Evolutionary conservation across 2,888 invertebrate species (phyloP).

Genomic region (Chymomyza amoena): DNA sequence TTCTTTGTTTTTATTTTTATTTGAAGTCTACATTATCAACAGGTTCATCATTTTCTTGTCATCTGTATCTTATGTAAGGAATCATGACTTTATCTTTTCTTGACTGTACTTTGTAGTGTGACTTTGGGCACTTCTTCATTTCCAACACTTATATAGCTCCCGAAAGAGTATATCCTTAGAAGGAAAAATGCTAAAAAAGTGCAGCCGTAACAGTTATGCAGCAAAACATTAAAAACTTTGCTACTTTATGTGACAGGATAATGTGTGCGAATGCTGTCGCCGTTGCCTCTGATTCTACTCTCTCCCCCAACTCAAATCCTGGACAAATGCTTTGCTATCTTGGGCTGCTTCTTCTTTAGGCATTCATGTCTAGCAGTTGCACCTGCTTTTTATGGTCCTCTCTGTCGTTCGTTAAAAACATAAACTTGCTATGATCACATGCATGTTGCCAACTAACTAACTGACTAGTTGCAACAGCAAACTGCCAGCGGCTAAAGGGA

Average conservation of each 20-base stretch:
- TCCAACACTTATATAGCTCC: neutral
- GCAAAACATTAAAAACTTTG: conserved; percentile 57
- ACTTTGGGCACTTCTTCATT: neutral
- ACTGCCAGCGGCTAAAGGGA: neutral
- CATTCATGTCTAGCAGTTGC: conserved; percentile 15
- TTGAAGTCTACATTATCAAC: too few species aligned
- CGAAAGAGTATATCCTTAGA: neutral
- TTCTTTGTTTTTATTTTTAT: too few species aligned
- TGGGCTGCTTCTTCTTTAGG: neutral
- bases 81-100: too few species aligned
- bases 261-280: conserved; percentile 12
- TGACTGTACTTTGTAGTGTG: too few species aligned
- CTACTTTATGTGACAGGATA: conserved; percentile 57
- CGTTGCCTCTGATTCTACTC: conserved; percentile 12
- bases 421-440: conserved; percentile 58
- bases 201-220: conserved; percentile 41
- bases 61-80: too few species aligned
- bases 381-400: conserved; percentile 62
- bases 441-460: conserved; percentile 15
- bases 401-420: conserved; percentile 65
- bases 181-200: conserved; percentile 15
- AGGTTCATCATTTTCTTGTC: too few species aligned
- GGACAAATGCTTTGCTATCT: neutral
- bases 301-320: neutral
- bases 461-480: conserved; percentile 10